Evolutionary conservation across 2,113 vertebrate genomes (phyloP), one percentile per base, ranked within the genome.

Genomic region (Toxotes chatareus): DNA sequence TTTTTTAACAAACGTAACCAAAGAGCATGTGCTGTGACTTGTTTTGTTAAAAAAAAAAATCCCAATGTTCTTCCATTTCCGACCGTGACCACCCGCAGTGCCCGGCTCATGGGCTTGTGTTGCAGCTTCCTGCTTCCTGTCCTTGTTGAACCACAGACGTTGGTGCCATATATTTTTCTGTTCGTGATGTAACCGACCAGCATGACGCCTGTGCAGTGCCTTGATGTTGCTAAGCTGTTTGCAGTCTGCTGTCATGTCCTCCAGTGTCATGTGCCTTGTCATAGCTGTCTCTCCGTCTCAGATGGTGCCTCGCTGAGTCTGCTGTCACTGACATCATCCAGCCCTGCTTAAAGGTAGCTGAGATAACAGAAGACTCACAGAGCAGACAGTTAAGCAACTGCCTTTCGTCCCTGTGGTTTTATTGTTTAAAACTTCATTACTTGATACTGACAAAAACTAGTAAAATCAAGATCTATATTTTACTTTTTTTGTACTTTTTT

Each of bases 161-260:
- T 65, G 68, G 46, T 69, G 82, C 65, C 65, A 46, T 70, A 17
- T 51, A 72, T 79, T 70, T 79, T 70, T 86, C 49, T 70, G 81
- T 86, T 87, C 51, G 32, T 86, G 85, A 85, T 84, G 88, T 84
- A 80, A 77, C 57, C 61, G 76, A 85, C 81, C 89, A 86, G 76
- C 73, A 59, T 73, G 83, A 84, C 6, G 82, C 79, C 64, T 65
- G 64, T 69, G 68, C 47, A 57, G 49, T 1, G 59, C 64, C 82
- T 80, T 81, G 80, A 88, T 90, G 79, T 83, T 76, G 72, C 83
- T 87, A 79, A 90, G 76, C 62, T 86, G 88, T 89, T 79, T 91
- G 80, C 78, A 73, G 85, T 83, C 79, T 73, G 77, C 89, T 78
- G 81, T 88, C 85, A 88, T 86, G 80, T 77, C 56, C 76, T 68